Percentiles rank a stretch among this genome's conserved stretches.
These are phyloP conservation scores for Hydra vulgaris DNA, from an alignment of 30 jellyfish, hydroid and myxozoan species.

Conservation along the genomic window DNA sequence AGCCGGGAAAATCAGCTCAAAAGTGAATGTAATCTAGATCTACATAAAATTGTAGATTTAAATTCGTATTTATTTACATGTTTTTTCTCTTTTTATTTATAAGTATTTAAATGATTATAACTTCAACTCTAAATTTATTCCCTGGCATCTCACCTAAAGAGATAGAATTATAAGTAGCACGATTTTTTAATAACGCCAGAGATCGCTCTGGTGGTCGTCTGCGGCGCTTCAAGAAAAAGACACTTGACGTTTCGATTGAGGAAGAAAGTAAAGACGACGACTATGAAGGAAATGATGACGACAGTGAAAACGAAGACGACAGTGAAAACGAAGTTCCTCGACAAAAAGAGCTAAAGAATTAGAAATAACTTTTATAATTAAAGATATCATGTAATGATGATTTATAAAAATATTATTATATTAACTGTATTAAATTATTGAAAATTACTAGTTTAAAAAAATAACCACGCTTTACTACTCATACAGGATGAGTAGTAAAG, in stretches of 20 bases:
- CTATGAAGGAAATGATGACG: background rate
- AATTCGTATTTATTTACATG: background rate
- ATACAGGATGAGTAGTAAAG: background rate
- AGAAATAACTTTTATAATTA: too few relatives aligned
- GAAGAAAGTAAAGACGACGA: background rate
- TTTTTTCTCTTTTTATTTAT: too few relatives aligned
- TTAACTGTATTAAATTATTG: background rate
- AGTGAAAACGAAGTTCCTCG: background rate
- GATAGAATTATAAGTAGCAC: background rate
- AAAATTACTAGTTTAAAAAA: background rate
- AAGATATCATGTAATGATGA: background rate
- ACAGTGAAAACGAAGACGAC: background rate
- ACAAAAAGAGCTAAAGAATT: background rate
- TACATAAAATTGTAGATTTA: background rate
- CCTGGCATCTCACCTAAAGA: background rate
- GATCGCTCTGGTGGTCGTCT: background rate
- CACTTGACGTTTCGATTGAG: background rate
- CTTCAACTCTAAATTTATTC: background rate
- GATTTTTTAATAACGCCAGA: background rate
- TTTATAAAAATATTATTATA: too few relatives aligned
- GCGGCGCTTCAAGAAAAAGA: background rate
- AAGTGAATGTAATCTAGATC: background rate
- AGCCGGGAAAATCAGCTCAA: background rate
- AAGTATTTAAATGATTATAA: too few relatives aligned
- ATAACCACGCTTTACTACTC: background rate